Conservation (phyloP, 2,888 invertebrate genomes). For the Drosophila anceps region DNA sequence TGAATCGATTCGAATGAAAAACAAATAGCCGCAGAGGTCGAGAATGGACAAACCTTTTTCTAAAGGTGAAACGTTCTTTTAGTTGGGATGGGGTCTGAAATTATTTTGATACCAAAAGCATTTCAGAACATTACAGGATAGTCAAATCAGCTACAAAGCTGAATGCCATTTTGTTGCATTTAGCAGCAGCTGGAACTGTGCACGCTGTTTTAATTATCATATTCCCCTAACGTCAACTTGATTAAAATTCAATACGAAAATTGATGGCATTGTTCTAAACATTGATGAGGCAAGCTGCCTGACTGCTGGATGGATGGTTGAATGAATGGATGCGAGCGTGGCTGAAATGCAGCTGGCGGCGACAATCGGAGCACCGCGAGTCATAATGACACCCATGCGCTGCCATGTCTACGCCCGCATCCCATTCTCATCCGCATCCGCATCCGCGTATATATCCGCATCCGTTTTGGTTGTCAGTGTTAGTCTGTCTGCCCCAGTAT, state of each 20-base stretch:
- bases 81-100: too few relatives aligned
- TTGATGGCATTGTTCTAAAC: conserved; percentile 67
- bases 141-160: conserved; percentile 6
- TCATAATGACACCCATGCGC: conserved; percentile 39
- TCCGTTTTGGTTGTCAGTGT: neutral
- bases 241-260: conserved; percentile 75
- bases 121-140: conserved; percentile 2
- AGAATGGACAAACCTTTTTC: too few relatives aligned
- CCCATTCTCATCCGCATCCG: conserved; percentile 1
- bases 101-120: neutral
- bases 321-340: conserved; percentile 25
- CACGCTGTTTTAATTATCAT: conserved; percentile 63
- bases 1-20: too few relatives aligned
- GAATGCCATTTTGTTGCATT: conserved; percentile 33
- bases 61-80: too few relatives aligned
- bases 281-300: conserved; percentile 52
- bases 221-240: conserved; percentile 72
- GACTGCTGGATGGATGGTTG: conserved; percentile 5
- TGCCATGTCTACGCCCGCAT: conserved; percentile 29
- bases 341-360: conserved; percentile 29
- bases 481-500: conserved; percentile 1
- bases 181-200: conserved; percentile 41
- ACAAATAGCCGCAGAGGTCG: too few relatives aligned
- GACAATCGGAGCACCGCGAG: conserved; percentile 48
- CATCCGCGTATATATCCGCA: conserved; percentile 11